phyloP scores from a whole-genome alignment of 2,888 invertebrate species.

The Caenorhabditis sp. region DNA sequence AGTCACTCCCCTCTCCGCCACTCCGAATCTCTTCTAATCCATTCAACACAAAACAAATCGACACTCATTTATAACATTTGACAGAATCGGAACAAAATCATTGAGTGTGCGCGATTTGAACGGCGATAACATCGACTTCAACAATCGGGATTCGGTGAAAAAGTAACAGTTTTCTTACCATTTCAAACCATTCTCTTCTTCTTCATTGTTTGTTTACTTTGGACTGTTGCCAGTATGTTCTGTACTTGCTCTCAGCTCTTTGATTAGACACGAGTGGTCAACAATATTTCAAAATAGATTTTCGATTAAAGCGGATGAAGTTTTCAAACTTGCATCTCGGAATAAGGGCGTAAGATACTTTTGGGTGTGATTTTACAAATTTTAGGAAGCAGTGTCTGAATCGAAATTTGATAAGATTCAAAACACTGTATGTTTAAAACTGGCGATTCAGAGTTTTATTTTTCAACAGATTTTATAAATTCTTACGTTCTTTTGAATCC shows the following conservation, averaged over 20 bases:
- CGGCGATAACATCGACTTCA: conserved; percentile 73
- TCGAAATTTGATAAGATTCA: neutral
- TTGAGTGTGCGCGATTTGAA: conserved; percentile 73
- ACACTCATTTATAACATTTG: conserved; percentile 50
- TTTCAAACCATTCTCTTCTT: neutral
- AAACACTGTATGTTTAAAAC: too few species aligned
- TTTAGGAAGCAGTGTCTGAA: neutral
- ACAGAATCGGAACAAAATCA: conserved; percentile 65
- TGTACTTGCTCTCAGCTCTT: conserved; percentile 2
- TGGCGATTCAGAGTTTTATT: too few species aligned
- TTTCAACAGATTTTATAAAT: too few species aligned
- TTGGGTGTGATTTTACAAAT: neutral
- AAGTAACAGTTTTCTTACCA: conserved; percentile 47
- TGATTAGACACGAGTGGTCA: conserved; percentile 2
- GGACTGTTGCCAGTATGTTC: conserved; percentile 6
- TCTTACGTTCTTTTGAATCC: too few species aligned
- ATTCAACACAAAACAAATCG: conserved; percentile 29
- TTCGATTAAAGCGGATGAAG: neutral
- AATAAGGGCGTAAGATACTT: too few species aligned
- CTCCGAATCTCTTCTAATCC: conserved; percentile 8
- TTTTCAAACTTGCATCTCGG: neutral
- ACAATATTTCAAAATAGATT: neutral
- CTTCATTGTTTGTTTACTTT: conserved; percentile 2
- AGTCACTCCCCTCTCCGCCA: neutral
- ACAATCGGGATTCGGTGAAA: conserved; percentile 71